These are phyloP conservation scores for Habrosyne pyritoides DNA, from an alignment of 2,888 invertebrate genomes.

Conservation along the genomic window DNA sequence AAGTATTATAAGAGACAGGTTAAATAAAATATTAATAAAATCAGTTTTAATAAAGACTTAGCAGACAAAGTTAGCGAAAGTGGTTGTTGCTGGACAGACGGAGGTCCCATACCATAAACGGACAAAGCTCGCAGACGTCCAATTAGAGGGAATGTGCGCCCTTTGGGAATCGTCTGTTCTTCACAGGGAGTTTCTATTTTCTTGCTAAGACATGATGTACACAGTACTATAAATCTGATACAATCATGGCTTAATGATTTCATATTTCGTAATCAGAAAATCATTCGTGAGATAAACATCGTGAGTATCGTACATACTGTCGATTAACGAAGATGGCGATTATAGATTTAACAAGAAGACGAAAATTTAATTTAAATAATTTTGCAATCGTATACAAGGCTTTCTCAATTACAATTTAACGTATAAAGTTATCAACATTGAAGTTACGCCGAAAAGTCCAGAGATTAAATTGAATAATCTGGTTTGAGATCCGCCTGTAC, in stretches of 20 bases:
- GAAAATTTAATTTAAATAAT: background rate
- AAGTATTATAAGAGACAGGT: too few relatives aligned
- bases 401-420: slow-evolving; percentile 22
- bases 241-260: slow-evolving; percentile 3
- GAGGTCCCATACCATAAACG: slow-evolving; percentile 60
- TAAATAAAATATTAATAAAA: background rate
- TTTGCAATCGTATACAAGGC: background rate
- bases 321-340: too few relatives aligned
- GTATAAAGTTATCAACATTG: slow-evolving; percentile 35
- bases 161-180: slow-evolving; percentile 45
- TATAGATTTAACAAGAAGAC: too few relatives aligned
- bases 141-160: slow-evolving; percentile 79
- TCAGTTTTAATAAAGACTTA: slow-evolving; percentile 26
- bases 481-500: slow-evolving; percentile 74
- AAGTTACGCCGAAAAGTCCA: slow-evolving; percentile 26
- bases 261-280: background rate
- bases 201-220: slow-evolving; percentile 2
- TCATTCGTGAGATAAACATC: background rate
- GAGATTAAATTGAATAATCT: slow-evolving; percentile 54
- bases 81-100: slow-evolving; percentile 55
- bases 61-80: slow-evolving; percentile 62
- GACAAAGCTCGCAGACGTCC: slow-evolving; percentile 64
- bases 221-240: slow-evolving; percentile 25
- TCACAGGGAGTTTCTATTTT: slow-evolving; percentile 58
- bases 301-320: background rate